phyloP scores from a whole-genome alignment of 2,888 invertebrate species.

The Apamea monoglypha region DNA sequence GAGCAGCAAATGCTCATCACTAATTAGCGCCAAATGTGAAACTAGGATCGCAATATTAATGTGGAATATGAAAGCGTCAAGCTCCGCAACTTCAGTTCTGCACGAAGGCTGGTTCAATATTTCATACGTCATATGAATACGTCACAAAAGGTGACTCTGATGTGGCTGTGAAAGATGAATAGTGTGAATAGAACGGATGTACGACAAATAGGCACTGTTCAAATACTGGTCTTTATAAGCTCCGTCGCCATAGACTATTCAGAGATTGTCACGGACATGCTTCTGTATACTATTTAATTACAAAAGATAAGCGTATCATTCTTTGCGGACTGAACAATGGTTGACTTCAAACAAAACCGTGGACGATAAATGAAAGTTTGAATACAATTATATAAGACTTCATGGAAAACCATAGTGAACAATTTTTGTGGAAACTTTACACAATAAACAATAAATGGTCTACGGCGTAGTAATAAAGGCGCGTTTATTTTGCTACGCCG shows the following conservation, averaged over 20 bases:
- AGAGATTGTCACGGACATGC: slow-evolving; percentile 19
- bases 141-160: slow-evolving; percentile 67
- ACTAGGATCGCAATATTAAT: slow-evolving; percentile 68
- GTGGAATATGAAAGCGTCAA: slow-evolving; percentile 62
- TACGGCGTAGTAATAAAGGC: slow-evolving; percentile 37
- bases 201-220: slow-evolving; percentile 62
- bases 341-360: slow-evolving; percentile 21
- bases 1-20: slow-evolving; percentile 63
- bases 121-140: slow-evolving; percentile 68
- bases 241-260: slow-evolving; percentile 25
- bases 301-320: slow-evolving; percentile 15
- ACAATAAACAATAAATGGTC: slow-evolving; percentile 41
- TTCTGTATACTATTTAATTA: slow-evolving; percentile 20
- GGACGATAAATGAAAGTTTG: slow-evolving; percentile 12
- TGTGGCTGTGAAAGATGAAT: slow-evolving; percentile 67
- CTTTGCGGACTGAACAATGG: slow-evolving; percentile 9
- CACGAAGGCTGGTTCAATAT: slow-evolving; percentile 66
- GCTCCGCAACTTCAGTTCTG: slow-evolving; percentile 58
- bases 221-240: slow-evolving; percentile 58
- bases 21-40: slow-evolving; percentile 70
- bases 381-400: slow-evolving; percentile 33
- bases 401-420: slow-evolving; percentile 17
- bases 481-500: slow-evolving; percentile 30
- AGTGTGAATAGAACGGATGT: slow-evolving; percentile 62
- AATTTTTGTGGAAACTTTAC: slow-evolving; percentile 47